Conservation (phyloP, 2,888 invertebrate genomes). For the Ophion ellenae region DNA sequence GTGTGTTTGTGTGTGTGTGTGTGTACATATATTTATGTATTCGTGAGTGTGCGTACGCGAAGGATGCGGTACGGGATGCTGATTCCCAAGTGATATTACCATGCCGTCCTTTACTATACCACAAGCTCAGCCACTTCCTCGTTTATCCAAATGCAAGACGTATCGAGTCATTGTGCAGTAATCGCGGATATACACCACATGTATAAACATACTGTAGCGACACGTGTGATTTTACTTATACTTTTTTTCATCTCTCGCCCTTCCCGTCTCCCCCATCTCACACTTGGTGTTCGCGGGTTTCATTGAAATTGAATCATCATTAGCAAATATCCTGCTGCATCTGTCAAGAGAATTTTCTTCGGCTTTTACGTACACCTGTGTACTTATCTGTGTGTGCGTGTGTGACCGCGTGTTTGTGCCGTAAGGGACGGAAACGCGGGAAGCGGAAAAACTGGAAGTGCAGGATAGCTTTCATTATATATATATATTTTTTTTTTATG, state of each 20-base stretch:
- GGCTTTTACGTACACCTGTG: not conserved
- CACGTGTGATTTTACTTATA: slow-evolving; percentile 40
- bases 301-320: slow-evolving; percentile 58
- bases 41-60: slow-evolving; percentile 43
- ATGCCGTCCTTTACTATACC: slow-evolving; percentile 59
- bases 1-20: slow-evolving; percentile 19
- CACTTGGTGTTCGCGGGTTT: slow-evolving; percentile 34
- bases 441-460: slow-evolving; percentile 45
- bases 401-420: not conserved
- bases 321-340: slow-evolving; percentile 53
- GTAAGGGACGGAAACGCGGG: slow-evolving; percentile 21
- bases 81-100: slow-evolving; percentile 63
- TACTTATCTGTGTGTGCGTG: too few species aligned
- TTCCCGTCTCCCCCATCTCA: not conserved
- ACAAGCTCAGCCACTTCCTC: slow-evolving; percentile 57
- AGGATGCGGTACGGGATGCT: slow-evolving; percentile 56
- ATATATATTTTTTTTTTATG: not conserved
- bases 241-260: not conserved
- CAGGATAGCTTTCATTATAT: slow-evolving; percentile 49
- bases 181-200: slow-evolving; percentile 14
- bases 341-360: slow-evolving; percentile 45
- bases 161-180: slow-evolving; percentile 45
- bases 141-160: slow-evolving; percentile 54
- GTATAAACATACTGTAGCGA: slow-evolving; percentile 23
- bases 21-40: slow-evolving; percentile 36